A percentile compares a stretch with the other conserved stretches of the same genome.
Conservation (phyloP, 92 coral and sea anemone genomes). For the Siderastrea siderea region DNA sequence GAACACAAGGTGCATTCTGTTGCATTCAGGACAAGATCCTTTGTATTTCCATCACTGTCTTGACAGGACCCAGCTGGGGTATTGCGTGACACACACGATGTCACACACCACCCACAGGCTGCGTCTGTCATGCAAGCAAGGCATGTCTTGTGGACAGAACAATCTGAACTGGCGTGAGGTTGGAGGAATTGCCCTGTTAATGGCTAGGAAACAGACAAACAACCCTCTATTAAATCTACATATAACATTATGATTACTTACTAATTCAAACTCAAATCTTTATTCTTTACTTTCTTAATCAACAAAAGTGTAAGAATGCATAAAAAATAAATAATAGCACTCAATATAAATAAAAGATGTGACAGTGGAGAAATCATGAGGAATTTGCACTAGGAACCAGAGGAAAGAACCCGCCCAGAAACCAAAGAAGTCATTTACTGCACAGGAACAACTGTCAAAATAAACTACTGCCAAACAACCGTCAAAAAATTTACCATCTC, state of each 20-base stretch:
- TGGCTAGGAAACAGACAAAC: constrained; percentile 40
- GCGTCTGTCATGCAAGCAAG: constrained; percentile 92
- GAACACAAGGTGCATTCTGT: constrained; percentile 84
- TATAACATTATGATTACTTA: neutral
- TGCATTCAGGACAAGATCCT: constrained; percentile 76
- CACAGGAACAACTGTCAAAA: no score
- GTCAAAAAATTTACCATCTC: no score
- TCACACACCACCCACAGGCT: constrained; percentile 94
- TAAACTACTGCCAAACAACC: no score
- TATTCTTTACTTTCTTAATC: no score
- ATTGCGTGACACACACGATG: constrained; percentile 71
- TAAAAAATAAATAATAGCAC: no score
- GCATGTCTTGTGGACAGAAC: constrained; percentile 71
- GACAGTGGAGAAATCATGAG: no score
- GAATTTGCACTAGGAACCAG: no score
- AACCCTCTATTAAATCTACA: neutral
- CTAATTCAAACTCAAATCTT: neutral
- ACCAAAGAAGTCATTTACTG: no score
- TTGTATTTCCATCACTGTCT: constrained; percentile 57
- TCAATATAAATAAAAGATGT: no score
- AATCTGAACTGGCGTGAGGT: constrained; percentile 75
- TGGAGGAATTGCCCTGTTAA: constrained; percentile 70
- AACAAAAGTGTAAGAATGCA: no score
- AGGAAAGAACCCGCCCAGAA: no score
- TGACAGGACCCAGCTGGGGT: constrained; percentile 61